phyloP scores from a whole-genome alignment of 2,797 vertebrate genomes.

The Anniella stebbinsi region DNA sequence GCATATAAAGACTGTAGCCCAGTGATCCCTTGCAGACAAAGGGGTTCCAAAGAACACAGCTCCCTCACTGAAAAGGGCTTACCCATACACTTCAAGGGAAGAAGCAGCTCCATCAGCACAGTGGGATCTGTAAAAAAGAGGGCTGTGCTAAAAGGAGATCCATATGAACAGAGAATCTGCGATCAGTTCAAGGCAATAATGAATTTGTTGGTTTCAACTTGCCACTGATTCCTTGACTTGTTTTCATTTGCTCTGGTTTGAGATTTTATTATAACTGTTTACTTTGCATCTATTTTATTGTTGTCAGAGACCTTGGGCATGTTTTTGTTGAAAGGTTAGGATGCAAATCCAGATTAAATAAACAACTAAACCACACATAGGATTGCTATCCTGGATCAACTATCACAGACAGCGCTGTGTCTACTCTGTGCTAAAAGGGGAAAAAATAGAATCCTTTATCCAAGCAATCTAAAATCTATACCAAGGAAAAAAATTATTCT shows the following conservation, averaged over 20 bases:
- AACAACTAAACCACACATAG: neutral
- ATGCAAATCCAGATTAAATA: neutral
- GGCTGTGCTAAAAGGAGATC: neutral
- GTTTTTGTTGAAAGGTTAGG: neutral
- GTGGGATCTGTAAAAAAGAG: too few species aligned
- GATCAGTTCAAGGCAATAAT: neutral
- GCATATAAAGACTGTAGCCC: neutral
- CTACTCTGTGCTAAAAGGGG: neutral
- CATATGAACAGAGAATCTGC: too few species aligned
- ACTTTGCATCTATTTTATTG: neutral
- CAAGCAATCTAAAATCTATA: neutral
- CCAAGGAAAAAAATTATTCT: neutral
- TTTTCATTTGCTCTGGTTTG: neutral
- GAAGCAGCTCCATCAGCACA: neutral
- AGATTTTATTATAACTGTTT: neutral
- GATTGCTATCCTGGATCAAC: neutral
- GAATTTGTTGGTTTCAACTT: neutral
- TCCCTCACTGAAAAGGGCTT: neutral
- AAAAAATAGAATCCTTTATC: neutral
- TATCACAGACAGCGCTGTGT: neutral
- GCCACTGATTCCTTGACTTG: neutral
- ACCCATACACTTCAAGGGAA: neutral
- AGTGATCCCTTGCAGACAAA: neutral
- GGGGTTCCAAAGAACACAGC: too few species aligned
- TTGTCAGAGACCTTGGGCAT: neutral